A percentile compares a stretch with the other conserved stretches of the same genome.
Evolutionary conservation across 2,888 invertebrate genomes (phyloP).

Genomic region (Mesorhabditis belari): DNA sequence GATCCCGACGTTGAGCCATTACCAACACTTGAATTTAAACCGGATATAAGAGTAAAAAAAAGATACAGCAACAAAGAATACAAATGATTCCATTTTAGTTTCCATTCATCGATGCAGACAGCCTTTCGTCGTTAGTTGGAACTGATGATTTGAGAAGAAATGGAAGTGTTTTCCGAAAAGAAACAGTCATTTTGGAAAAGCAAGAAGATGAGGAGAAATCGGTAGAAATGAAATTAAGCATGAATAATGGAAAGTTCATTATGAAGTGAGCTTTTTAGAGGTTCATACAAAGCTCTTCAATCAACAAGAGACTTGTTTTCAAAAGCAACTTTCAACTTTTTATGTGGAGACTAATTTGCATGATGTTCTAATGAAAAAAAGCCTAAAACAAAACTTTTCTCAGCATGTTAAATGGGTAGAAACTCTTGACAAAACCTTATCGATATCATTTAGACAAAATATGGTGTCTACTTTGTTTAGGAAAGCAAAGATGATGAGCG

Average conservation of each 20-base stretch:
- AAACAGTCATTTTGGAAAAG: no score
- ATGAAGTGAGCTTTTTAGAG: no score
- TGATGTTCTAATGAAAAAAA: no score
- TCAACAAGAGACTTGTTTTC: no score
- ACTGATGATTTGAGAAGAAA: constrained; percentile 26
- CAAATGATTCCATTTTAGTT: constrained; percentile 15
- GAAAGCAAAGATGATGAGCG: not conserved
- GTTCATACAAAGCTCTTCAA: no score
- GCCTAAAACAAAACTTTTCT: no score
- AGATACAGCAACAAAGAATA: not conserved
- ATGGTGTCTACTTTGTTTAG: not conserved
- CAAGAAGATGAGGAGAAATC: not conserved
- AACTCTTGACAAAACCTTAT: no score
- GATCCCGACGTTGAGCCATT: constrained; percentile 12
- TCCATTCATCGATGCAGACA: constrained; percentile 51
- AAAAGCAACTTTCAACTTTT: no score
- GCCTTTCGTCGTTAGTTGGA: constrained; percentile 33
- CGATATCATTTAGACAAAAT: no score
- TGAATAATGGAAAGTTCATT: not conserved
- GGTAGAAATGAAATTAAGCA: not conserved
- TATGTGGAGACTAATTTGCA: no score
- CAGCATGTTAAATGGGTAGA: no score
- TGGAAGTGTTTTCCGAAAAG: constrained; percentile 1
- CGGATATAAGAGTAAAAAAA: constrained; percentile 15
- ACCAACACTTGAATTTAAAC: constrained; percentile 10